Percentiles rank a stretch among this genome's conserved stretches.
These are phyloP conservation scores for Oryzias woworae DNA, from an alignment of 2,113 vertebrate genomes.

Conservation along the genomic window DNA sequence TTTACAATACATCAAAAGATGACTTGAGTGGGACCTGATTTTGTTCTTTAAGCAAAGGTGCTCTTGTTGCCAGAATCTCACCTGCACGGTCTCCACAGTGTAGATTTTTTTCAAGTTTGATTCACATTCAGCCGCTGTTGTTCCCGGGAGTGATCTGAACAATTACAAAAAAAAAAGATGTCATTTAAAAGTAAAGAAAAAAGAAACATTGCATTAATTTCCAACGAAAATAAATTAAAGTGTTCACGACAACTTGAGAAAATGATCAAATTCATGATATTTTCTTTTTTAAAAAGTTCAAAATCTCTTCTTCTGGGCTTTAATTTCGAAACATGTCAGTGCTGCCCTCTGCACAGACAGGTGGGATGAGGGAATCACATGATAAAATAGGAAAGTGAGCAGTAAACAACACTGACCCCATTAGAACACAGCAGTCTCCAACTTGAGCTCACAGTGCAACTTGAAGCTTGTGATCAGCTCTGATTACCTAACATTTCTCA, in stretches of 20 bases:
- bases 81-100: constrained; percentile 92
- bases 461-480: constrained; percentile 14
- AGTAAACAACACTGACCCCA: constrained; percentile 70
- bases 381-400: constrained; percentile 62
- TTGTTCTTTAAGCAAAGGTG: no score
- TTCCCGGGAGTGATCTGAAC: constrained; percentile 89
- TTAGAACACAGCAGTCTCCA: constrained; percentile 30
- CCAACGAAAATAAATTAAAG: neutral
- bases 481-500: neutral
- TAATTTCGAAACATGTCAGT: constrained; percentile 2
- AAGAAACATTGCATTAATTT: neutral
- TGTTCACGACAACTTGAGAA: neutral
- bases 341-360: constrained; percentile 25
- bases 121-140: constrained; percentile 93
- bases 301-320: neutral
- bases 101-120: constrained; percentile 96
- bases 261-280: neutral
- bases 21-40: no score
- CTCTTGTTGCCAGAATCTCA: constrained; percentile 49
- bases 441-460: constrained; percentile 5
- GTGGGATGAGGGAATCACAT: constrained; percentile 36
- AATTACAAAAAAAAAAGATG: neutral
- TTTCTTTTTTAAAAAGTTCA: neutral
- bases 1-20: no score
- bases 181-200: neutral